Evolutionary conservation across 92 coral and sea anemone genomes (phyloP), one percentile per base, ranked within the genome.

Genomic region (Pocillopora grandis): DNA sequence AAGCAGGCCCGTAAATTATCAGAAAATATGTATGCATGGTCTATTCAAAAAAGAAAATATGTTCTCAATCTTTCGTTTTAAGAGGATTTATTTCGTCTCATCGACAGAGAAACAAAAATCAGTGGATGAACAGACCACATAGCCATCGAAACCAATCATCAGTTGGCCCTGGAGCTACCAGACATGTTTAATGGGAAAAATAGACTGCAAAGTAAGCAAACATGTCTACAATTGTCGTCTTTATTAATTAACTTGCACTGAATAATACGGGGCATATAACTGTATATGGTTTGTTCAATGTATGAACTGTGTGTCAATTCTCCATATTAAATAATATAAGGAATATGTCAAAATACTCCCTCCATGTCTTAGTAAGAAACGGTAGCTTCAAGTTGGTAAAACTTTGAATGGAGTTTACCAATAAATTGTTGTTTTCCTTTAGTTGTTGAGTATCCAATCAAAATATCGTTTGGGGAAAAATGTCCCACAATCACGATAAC

Each of bases 161-260:
- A 88, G 85, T 76, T 83, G 74, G 91, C 87, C 48, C 87, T 88
- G 91, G 91, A 88, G 71, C 91, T 88, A 65, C 91, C 91, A 84
- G 88, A 83, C 36, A 87, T 87, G 18, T 77, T 87, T 78, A 75
- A 71, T 60, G 84, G 87, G 75, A 83, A 66, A 18, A 78, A 82
- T 68, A 88, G 84, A 82, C 87, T 82, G 63, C 84, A 82, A 87
- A 80, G 87, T 87, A 78, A 87, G 90, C 75, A 72, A 80, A 87
- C 13, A 14, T 80, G 72, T 72, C 81, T 59, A 64, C 52, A 85
- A 78, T 58, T 21, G 62, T 85, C 67, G 57, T 78, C 76, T 85
- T 85, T 65, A 71, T 85, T 60, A 55, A 66, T 58, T 33, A 79
- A 57, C 16, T 78, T 63, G 85, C 58, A 63, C 10, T 18, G 60